Conservation (phyloP, 2,797 vertebrate species). For the Eurystomus glaucurus region DNA sequence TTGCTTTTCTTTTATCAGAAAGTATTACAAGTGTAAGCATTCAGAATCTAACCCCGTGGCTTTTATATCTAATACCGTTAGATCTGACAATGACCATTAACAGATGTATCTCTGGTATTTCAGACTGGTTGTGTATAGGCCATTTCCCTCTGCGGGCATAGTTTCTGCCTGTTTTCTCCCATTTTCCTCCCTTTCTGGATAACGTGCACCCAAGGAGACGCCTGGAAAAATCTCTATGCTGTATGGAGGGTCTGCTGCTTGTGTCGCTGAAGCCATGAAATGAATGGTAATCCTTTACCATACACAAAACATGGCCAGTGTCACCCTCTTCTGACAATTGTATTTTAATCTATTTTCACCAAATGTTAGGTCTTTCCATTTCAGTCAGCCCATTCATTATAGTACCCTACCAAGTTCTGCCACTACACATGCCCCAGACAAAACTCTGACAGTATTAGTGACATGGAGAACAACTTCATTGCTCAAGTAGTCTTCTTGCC, state of each 20-base stretch:
- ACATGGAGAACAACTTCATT: not conserved
- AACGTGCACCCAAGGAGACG: rapidly evolving
- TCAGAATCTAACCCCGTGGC: not conserved
- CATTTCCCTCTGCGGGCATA: not conserved
- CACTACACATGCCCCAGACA: rapidly evolving
- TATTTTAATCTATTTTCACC: not conserved
- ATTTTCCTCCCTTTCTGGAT: not conserved
- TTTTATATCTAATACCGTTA: not conserved
- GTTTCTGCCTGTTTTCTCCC: not conserved
- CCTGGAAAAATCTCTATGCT: not conserved
- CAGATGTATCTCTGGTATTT: not conserved
- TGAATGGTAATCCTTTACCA: not conserved
- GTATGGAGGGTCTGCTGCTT: not conserved
- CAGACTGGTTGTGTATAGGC: not conserved
- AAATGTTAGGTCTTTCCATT: not conserved
- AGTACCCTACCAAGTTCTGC: not conserved
- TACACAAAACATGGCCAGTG: not conserved
- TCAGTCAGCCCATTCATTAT: not conserved
- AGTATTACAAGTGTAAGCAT: not conserved
- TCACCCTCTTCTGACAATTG: not conserved
- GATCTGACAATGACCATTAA: not conserved
- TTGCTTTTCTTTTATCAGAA: not conserved
- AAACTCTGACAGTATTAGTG: not conserved
- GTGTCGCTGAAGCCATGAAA: not conserved
- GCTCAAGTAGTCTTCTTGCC: not conserved